A percentile compares a stretch with the other conserved stretches of the same genome.
These are phyloP conservation scores for Genyomyrus donnyi DNA, from an alignment of 2,113 vertebrate species.

Conservation along the genomic window DNA sequence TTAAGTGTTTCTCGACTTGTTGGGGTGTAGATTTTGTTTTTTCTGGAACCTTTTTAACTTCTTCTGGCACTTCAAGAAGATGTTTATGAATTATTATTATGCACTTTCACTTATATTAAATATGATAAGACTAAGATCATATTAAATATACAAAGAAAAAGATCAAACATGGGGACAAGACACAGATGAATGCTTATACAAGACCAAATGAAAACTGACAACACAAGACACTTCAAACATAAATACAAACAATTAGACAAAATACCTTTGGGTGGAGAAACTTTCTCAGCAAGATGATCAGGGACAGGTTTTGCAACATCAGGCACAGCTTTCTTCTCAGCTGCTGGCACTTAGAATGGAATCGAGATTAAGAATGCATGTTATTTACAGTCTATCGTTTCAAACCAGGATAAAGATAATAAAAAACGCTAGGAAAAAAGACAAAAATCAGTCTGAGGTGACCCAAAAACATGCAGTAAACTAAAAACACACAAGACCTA, in stretches of 20 bases:
- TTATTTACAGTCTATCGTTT: background rate
- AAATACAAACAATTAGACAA: background rate
- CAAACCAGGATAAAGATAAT: background rate
- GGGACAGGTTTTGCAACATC: slow-evolving; percentile 23
- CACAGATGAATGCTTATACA: background rate
- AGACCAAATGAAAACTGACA: background rate
- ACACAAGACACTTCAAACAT: background rate
- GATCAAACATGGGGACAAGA: background rate
- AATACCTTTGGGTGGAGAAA: slow-evolving; percentile 45
- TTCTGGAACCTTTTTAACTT: background rate
- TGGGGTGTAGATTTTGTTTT: background rate
- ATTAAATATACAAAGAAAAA: background rate
- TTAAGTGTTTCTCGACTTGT: slow-evolving; percentile 21
- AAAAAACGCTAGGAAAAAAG: background rate
- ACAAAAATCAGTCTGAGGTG: background rate
- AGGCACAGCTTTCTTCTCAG: slow-evolving; percentile 30
- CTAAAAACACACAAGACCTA: background rate
- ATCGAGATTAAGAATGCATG: slow-evolving; percentile 3
- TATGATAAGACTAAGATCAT: background rate
- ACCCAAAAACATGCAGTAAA: background rate
- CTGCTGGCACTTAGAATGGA: slow-evolving; percentile 36
- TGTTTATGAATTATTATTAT: background rate
- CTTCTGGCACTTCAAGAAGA: background rate
- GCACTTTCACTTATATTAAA: background rate
- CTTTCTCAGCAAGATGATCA: slow-evolving; percentile 44